phyloP scores from a whole-genome alignment of 2,888 invertebrate genomes.

The Panzeria rudis region DNA sequence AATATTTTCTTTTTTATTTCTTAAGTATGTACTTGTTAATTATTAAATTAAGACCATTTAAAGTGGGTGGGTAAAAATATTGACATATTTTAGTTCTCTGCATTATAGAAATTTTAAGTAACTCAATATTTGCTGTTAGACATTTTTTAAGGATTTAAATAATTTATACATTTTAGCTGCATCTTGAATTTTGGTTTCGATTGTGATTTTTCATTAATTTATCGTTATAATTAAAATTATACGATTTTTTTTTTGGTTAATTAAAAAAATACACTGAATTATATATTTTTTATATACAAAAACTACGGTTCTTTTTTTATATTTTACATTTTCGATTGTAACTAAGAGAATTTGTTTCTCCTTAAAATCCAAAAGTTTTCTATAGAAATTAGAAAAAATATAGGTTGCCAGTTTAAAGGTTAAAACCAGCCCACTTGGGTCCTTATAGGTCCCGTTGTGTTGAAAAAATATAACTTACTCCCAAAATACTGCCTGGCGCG shows the following conservation, averaged over 20 bases:
- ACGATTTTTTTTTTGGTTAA: background rate
- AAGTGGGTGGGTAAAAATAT: constrained; percentile 32
- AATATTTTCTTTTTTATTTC: constrained; percentile 29
- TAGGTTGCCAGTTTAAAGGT: too few species aligned
- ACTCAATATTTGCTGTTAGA: background rate
- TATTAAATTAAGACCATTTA: constrained; percentile 34
- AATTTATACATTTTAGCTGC: constrained; percentile 16
- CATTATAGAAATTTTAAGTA: background rate
- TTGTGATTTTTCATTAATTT: constrained; percentile 43
- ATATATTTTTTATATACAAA: background rate
- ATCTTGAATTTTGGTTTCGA: constrained; percentile 35
- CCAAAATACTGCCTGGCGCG: too few species aligned
- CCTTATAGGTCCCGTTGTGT: too few species aligned
- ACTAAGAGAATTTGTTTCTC: too few species aligned
- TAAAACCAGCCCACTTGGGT: too few species aligned
- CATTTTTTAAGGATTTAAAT: background rate
- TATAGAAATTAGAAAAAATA: too few species aligned
- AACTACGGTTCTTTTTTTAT: background rate
- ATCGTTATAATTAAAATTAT: constrained; percentile 33
- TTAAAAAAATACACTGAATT: background rate
- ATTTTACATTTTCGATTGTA: background rate
- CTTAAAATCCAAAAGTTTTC: too few species aligned
- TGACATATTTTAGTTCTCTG: background rate
- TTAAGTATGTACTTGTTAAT: constrained; percentile 49
- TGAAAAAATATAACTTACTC: too few species aligned